These are phyloP conservation scores for Stigmatopora argus DNA, from an alignment of 2,113 vertebrate species.

Conservation along the genomic window DNA sequence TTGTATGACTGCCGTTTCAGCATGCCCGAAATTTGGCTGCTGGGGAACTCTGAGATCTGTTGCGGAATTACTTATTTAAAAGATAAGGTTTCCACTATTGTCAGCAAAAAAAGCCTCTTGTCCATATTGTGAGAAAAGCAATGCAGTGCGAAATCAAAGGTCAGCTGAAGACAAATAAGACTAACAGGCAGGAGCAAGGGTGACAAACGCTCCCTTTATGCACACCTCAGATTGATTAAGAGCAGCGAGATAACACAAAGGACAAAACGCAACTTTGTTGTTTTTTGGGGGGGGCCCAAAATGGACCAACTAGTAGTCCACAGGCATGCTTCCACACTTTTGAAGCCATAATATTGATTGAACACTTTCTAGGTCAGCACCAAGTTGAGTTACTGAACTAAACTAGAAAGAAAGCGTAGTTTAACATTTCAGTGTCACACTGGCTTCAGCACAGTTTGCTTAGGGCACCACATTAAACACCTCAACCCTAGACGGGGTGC, in stretches of 20 bases:
- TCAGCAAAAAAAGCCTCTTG: slow-evolving; percentile 73
- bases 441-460: slow-evolving; percentile 39
- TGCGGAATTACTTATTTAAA: slow-evolving; percentile 80
- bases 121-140: slow-evolving; percentile 71
- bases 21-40: slow-evolving; percentile 73
- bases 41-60: slow-evolving; percentile 70
- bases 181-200: slow-evolving; percentile 65
- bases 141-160: slow-evolving; percentile 78
- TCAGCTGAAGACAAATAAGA: slow-evolving; percentile 72
- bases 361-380: slow-evolving; percentile 59
- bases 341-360: slow-evolving; percentile 50
- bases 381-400: slow-evolving; percentile 59
- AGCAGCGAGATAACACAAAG: slow-evolving; percentile 57
- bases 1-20: slow-evolving; percentile 65
- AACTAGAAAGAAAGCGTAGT: slow-evolving; percentile 46
- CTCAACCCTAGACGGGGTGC: slow-evolving; percentile 52
- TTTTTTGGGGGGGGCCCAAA: slow-evolving; percentile 48
- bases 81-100: slow-evolving; percentile 77
- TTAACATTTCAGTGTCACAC: slow-evolving; percentile 37
- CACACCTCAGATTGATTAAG: slow-evolving; percentile 70
- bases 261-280: slow-evolving; percentile 41
- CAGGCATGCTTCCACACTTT: slow-evolving; percentile 45
- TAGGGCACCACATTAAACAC: slow-evolving; percentile 52
- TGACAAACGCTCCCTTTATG: slow-evolving; percentile 59
- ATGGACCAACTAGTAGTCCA: slow-evolving; percentile 44